These are phyloP conservation scores for Pipistrellus nathusii DNA, from an alignment of 2,797 vertebrate species.

Conservation along the genomic window DNA sequence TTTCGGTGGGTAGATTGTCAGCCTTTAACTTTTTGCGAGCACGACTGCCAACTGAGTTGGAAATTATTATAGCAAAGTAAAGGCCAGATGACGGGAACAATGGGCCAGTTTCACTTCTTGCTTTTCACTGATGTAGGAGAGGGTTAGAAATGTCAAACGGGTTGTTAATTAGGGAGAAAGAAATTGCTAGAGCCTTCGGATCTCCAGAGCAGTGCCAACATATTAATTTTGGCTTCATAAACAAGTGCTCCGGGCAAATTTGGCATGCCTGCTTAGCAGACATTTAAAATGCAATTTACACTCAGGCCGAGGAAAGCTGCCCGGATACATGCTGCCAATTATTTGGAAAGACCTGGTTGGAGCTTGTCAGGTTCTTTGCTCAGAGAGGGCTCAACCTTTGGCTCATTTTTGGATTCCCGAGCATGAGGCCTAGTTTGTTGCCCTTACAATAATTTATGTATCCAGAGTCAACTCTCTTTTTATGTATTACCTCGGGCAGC, in stretches of 20 bases:
- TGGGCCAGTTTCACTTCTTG: constrained; percentile 16
- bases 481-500: background rate
- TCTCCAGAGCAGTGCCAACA: constrained; percentile 45
- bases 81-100: constrained; percentile 57
- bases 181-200: constrained; percentile 44
- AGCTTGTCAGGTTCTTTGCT: constrained; percentile 48
- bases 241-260: constrained; percentile 63
- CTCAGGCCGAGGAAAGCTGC: constrained; percentile 41
- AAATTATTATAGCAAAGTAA: constrained; percentile 65
- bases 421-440: background rate
- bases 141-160: constrained; percentile 61
- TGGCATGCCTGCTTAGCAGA: constrained; percentile 59
- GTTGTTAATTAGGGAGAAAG: constrained; percentile 73
- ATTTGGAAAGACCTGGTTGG: constrained; percentile 70
- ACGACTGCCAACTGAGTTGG: constrained; percentile 51
- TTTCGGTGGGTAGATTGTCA: constrained; percentile 56
- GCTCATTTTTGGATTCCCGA: constrained; percentile 54
- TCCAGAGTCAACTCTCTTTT: background rate
- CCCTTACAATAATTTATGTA: background rate
- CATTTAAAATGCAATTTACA: constrained; percentile 70
- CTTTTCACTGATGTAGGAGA: constrained; percentile 36
- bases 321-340: constrained; percentile 67
- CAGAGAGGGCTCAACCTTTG: constrained; percentile 56
- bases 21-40: constrained; percentile 23
- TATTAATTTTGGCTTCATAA: constrained; percentile 74